Evolutionary conservation across 2,888 invertebrate genomes (phyloP), one percentile per base, ranked within the genome.

Genomic region (Mellilla xanthometata): DNA sequence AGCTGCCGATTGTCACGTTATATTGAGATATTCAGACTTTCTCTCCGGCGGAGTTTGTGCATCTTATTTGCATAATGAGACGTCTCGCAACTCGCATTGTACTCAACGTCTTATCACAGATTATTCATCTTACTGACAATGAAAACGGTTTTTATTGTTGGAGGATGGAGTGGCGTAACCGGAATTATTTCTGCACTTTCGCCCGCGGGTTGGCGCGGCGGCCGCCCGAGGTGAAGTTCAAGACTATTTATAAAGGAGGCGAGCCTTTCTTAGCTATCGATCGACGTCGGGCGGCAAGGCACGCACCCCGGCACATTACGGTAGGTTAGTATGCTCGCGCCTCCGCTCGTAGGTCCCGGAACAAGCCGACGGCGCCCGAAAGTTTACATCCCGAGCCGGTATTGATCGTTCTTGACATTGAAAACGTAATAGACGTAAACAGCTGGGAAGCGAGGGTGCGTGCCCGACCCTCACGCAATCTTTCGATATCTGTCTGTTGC

Each of bases 381-480:
- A 83, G 84, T 81, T 83, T 82, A 85, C 86, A 80, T 81, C 83
- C 87, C 83, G 77, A 80, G 79, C 72, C 64, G 66, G 68, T 90
- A 90, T 90, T 85, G 90, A 90, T 90, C 89, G 87, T 74, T 75
- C 86, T 87, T 89, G 90, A 90, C 89, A 88, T 90, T 90, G 89
- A 87, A 90, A 86, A 82, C 69, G 81, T 76, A 79, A 82, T 84
- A 81, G 81, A 81, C 76, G 78, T 78, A 77, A 89, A 85, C 89
- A 87, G 88, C 89, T 88, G 89, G 79, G 77, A 69, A 68, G 71
- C 61, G 66, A 73, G 84, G 84, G 84, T 77, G 83, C 79, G 84
- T 78, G 73, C 69, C 67, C 70, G 62, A 60, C 69, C 74, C 72
- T 73, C 78, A 79, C 75, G 79, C 81, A 74, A 77, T 62, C 63